phyloP scores from a whole-genome alignment of 2,113 vertebrate genomes.

The Pao palembangensis region DNA sequence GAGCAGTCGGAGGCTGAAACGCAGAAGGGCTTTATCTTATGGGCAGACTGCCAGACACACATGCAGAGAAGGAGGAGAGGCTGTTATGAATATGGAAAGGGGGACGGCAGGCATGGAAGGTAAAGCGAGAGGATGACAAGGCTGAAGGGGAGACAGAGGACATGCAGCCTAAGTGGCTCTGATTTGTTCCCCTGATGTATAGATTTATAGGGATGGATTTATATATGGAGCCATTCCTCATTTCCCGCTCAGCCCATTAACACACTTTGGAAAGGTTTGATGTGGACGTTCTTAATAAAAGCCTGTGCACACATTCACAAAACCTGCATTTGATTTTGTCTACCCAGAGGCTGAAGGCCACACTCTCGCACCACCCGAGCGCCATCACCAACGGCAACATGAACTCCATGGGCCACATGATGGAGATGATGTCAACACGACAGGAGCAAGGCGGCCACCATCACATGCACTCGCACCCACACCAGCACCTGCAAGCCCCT shows the following conservation, averaged over 20 bases:
- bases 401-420: constrained; percentile 99
- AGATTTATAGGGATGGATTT: constrained; percentile 57
- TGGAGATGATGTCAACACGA: constrained; percentile 98
- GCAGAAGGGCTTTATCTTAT: constrained; percentile 37
- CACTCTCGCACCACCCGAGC: constrained; percentile 91
- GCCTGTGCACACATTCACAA: constrained; percentile 9
- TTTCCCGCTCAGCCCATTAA: constrained; percentile 28
- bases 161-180: constrained; percentile 58
- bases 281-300: background rate
- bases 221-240: constrained; percentile 63
- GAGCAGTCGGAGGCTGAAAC: constrained; percentile 37
- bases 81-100: constrained; percentile 61
- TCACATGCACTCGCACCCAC: constrained; percentile 92
- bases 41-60: constrained; percentile 24
- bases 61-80: constrained; percentile 15
- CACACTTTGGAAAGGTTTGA: constrained; percentile 23
- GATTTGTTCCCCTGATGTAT: constrained; percentile 56
- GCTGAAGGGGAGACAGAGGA: constrained; percentile 69
- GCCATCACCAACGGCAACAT: constrained; percentile 94
- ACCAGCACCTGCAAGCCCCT: constrained; percentile 94
- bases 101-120: constrained; percentile 37
- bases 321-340: constrained; percentile 51
- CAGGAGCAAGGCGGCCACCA: constrained; percentile 87
- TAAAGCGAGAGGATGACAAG: constrained; percentile 56
- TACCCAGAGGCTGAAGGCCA: constrained; percentile 93